Evolutionary conservation across 2,113 vertebrate species (phyloP).

Genomic region (Haemorhous mexicanus): DNA sequence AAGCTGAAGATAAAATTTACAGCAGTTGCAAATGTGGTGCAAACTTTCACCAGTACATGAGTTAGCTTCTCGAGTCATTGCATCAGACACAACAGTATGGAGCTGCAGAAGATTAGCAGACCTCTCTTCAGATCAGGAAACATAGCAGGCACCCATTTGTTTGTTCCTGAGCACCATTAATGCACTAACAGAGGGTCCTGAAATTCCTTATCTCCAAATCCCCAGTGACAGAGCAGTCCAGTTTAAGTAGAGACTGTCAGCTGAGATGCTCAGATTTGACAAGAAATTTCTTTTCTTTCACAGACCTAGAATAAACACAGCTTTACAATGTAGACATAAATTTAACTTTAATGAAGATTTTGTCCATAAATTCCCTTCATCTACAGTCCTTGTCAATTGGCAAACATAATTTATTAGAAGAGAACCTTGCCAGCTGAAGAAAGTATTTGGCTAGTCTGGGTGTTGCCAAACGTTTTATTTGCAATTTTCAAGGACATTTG

Average conservation of each 20-base stretch:
- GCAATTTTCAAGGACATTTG: slow-evolving; percentile 68
- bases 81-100: background rate
- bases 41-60: background rate
- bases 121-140: background rate
- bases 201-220: background rate
- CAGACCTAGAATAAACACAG: slow-evolving; percentile 58
- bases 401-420: slow-evolving; percentile 56
- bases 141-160: background rate
- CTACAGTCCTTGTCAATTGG: slow-evolving; percentile 50
- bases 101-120: background rate
- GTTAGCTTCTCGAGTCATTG: background rate
- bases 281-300: slow-evolving; percentile 57
- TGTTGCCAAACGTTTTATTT: slow-evolving; percentile 55
- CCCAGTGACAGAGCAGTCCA: background rate
- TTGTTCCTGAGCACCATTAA: background rate
- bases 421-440: slow-evolving; percentile 58
- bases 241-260: background rate
- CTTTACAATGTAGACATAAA: slow-evolving; percentile 58
- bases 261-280: slow-evolving; percentile 4
- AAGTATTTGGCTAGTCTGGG: slow-evolving; percentile 43
- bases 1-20: background rate
- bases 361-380: slow-evolving; percentile 65
- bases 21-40: background rate
- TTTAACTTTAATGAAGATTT: slow-evolving; percentile 68
- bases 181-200: background rate